Evolutionary conservation across 2,888 invertebrate genomes (phyloP).

Genomic region (Scotopteryx bipunctaria): DNA sequence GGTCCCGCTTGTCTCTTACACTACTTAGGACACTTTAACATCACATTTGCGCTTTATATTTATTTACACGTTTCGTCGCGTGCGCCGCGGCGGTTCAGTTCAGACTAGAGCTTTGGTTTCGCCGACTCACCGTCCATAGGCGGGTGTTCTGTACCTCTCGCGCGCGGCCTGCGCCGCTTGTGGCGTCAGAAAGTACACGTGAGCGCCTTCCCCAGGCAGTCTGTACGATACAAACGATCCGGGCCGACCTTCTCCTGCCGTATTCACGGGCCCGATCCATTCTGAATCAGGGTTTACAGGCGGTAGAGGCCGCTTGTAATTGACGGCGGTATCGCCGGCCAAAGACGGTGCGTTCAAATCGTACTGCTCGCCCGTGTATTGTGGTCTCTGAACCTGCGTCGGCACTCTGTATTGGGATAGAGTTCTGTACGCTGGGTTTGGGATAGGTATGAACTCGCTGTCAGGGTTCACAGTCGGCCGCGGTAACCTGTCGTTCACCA

Average conservation of each 20-base stretch:
- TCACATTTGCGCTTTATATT: slow-evolving; percentile 83
- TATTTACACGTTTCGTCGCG: slow-evolving; percentile 71
- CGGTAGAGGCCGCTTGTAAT: slow-evolving; percentile 83
- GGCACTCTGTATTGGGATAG: slow-evolving; percentile 61
- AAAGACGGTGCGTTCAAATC: slow-evolving; percentile 71
- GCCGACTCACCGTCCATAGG: slow-evolving; percentile 78
- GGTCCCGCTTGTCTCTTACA: slow-evolving; percentile 76
- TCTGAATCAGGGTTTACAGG: slow-evolving; percentile 84
- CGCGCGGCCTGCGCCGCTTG: slow-evolving; percentile 76
- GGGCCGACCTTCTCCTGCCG: slow-evolving; percentile 71
- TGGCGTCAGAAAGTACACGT: slow-evolving; percentile 91
- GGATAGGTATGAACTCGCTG: slow-evolving; percentile 84
- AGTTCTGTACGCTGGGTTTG: slow-evolving; percentile 70
- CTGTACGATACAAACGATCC: slow-evolving; percentile 88
- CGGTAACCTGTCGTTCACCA: slow-evolving; percentile 88
- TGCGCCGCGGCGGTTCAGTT: slow-evolving; percentile 60
- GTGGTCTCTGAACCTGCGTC: slow-evolving; percentile 62
- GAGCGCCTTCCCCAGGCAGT: slow-evolving; percentile 89
- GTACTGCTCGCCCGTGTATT: slow-evolving; percentile 69
- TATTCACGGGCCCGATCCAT: slow-evolving; percentile 79
- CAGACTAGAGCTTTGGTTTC: slow-evolving; percentile 82
- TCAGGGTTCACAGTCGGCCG: slow-evolving; percentile 87
- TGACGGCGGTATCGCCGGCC: slow-evolving; percentile 80
- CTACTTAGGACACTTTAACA: slow-evolving; percentile 82
- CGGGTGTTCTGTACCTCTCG: slow-evolving; percentile 67